Conservation (phyloP, 2,113 vertebrate species). For the Brevimyrus niger region DNA sequence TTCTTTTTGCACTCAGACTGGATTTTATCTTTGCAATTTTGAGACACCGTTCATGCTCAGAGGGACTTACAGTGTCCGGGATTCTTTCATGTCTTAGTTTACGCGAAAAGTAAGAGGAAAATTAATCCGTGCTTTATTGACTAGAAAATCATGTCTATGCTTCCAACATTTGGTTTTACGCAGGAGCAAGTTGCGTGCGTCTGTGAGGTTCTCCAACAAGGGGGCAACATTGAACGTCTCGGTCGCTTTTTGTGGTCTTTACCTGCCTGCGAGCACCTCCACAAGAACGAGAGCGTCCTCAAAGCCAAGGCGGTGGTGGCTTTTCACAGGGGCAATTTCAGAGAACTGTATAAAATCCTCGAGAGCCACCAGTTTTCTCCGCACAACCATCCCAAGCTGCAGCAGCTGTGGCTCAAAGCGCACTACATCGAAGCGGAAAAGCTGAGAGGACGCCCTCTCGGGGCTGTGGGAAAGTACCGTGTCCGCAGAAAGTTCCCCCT, state of each 20-base stretch:
- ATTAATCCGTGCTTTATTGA: constrained; percentile 37
- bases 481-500: constrained; percentile 84
- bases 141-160: constrained; percentile 77
- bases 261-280: constrained; percentile 84
- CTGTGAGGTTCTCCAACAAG: constrained; percentile 85
- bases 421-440: constrained; percentile 91
- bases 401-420: constrained; percentile 86
- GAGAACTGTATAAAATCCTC: constrained; percentile 85
- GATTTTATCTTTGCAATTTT: constrained; percentile 41
- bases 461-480: constrained; percentile 84
- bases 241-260: constrained; percentile 86
- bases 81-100: constrained; percentile 43
- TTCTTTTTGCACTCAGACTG: constrained; percentile 32
- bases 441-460: constrained; percentile 79
- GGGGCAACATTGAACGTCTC: constrained; percentile 83
- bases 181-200: constrained; percentile 90
- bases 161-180: constrained; percentile 88
- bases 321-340: constrained; percentile 82
- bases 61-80: constrained; percentile 44
- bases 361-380: constrained; percentile 87
- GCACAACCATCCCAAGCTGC: constrained; percentile 84
- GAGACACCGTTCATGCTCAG: constrained; percentile 23
- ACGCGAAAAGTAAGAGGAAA: constrained; percentile 38
- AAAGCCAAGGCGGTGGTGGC: constrained; percentile 86
- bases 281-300: constrained; percentile 86